Evolutionary conservation across 2,797 vertebrate genomes (phyloP), one percentile per base, ranked within the genome.

Genomic region (Acridotheres tristis): DNA sequence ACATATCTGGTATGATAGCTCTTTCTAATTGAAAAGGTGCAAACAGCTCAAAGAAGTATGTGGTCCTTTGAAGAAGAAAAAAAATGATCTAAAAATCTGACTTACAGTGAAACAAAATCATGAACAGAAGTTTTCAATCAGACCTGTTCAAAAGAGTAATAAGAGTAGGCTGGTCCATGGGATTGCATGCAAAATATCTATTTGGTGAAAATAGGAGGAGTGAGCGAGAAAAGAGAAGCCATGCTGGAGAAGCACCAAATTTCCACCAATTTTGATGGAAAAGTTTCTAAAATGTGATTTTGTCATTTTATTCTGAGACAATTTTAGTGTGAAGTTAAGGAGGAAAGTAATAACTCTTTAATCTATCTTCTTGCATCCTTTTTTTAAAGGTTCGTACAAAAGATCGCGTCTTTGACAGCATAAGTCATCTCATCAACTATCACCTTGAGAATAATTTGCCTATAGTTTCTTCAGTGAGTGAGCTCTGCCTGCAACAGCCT

Each of bases 361-460:
- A 91, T 72, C 19, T 91, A 22, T 93, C 29, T 73, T 82, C 30
- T 95, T 91, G 34, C 65, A 69, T 92, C 22, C 40, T 96, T 85
- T 96, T 86, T 93, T 86, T 80, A 63, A 98, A 99, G 99, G 98
- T 99, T 97, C 98, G 99, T 96, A 99, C 99, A 57, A 99, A 99
- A 98, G 99, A 99, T 97, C 99, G 98, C 95, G 96, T 99, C 94
- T 99, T 99, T 94, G 99, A 99, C 97, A 99, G 99, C 98, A 99
- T 99, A 96, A 98, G 98, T 96, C 99, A 99, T 96, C 98, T 99
- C 88, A 99, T 99, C 97, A 98, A 98, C 96, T 98, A 99, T 97
- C 99, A 99, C 88, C 98, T 99, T 85, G 98, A 99, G 97, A 99
- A 99, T 98, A 98, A 98, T 96, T 98, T 99, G 97, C 99, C 99